Base-by-base conservation (phyloP, 2,888 invertebrate genomes). In the Amphipyra tragopoginis region DNA sequence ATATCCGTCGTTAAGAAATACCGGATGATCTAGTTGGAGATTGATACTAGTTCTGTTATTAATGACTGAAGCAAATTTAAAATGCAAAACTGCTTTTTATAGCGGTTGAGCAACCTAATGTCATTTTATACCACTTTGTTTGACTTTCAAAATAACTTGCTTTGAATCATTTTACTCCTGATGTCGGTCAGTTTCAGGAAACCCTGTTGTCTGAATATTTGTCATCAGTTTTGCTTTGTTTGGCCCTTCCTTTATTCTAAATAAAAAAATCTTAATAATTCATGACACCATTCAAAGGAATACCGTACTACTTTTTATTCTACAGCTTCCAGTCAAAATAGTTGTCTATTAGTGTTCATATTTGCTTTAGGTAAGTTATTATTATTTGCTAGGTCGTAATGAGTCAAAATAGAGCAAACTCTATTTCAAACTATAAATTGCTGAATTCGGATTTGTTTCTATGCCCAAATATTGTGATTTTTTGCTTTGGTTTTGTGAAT, bases 341-440 rank as follows among this genome's bases (percentile, higher is more conserved):
- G 15, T 6, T 45, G 44, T 21, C 4, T n/a, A 4, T 29, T 58
- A 43, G 33, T 51, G 21, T 44, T 54, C 2, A 11, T 43, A 9
- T n/a, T n/a, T 11, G 6, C n/a, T 45, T 2, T 59, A 59, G 45
- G 53, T 65, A 56, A 65, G 59, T 71, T 43, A 51, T 64, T 21
- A 65, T 71, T 47, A 39, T 14, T 49, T 56, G 14, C 43, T 54
- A 51, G 44, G 34, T 51, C 40, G 44, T 36, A 51, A 15, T 21
- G 15, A 53, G 36, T 36, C 44, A 0, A 21, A 26, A 44, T 44
- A 15, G 44, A 26, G 26, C 34, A 7, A 15, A 15, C 21, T n/a
- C 33, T 15, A 6, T 13, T 26, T 13, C 7, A 36, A 45, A 26
- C 11, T 13, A 39, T 13, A 29, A 29, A 38, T 13, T 26, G 29